phyloP scores from a whole-genome alignment of 2,113 vertebrate species.

The Indri indri region DNA sequence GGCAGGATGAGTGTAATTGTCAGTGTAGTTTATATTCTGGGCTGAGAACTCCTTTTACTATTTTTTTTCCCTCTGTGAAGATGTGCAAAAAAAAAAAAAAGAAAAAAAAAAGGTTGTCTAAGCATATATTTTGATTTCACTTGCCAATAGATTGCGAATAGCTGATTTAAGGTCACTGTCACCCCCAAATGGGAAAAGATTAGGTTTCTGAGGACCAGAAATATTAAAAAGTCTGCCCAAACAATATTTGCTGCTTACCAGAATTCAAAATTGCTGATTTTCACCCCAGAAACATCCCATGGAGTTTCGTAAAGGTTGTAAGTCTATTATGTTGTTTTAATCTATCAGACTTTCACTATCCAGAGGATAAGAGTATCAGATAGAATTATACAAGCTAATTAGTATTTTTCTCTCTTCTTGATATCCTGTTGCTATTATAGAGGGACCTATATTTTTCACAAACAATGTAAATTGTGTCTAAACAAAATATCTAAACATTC shows the following conservation, averaged over 20 bases:
- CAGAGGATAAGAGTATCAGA: not conserved
- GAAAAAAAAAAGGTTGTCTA: slow-evolving; percentile 75
- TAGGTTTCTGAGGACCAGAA: slow-evolving; percentile 74
- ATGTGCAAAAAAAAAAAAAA: slow-evolving; percentile 78
- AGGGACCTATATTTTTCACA: not conserved
- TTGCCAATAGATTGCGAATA: slow-evolving; percentile 80
- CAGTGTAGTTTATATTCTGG: slow-evolving; percentile 82
- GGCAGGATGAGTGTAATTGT: slow-evolving; percentile 75
- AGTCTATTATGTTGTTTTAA: slow-evolving; percentile 56
- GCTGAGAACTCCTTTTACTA: slow-evolving; percentile 78
- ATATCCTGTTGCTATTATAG: not conserved
- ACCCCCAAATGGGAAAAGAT: slow-evolving; percentile 79
- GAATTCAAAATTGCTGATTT: slow-evolving; percentile 72
- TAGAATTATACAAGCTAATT: slow-evolving; percentile 19
- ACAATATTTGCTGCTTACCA: slow-evolving; percentile 68
- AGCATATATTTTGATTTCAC: slow-evolving; percentile 79
- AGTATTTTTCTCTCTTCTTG: slow-evolving; percentile 1
- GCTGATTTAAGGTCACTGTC: slow-evolving; percentile 83
- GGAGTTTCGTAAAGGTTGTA: slow-evolving; percentile 43
- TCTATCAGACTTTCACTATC: slow-evolving; percentile 52
- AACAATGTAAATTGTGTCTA: not conserved
- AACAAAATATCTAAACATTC: not conserved
- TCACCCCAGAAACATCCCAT: slow-evolving; percentile 47
- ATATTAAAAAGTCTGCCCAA: slow-evolving; percentile 79
- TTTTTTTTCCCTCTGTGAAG: slow-evolving; percentile 66